These are phyloP conservation scores for Biston betularia DNA, from an alignment of 2,888 invertebrate genomes.

Conservation along the genomic window DNA sequence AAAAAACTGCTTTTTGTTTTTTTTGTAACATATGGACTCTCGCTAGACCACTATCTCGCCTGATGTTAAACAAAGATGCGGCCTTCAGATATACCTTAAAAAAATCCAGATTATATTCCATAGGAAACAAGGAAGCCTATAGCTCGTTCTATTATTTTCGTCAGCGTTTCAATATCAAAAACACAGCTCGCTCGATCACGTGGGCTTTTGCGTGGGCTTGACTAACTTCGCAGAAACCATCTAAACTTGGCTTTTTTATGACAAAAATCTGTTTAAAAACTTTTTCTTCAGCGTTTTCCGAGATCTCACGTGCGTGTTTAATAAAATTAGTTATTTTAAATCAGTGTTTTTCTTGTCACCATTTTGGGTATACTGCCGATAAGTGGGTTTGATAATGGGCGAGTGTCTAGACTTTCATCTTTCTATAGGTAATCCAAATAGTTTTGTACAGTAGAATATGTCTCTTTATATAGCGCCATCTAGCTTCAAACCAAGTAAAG, in stretches of 20 bases:
- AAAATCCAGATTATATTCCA: too few species aligned
- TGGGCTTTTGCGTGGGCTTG: not conserved
- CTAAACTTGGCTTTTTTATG: slow-evolving; percentile 6
- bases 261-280: slow-evolving; percentile 5
- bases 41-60: not conserved
- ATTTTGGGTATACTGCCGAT: too few species aligned
- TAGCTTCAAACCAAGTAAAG: too few species aligned
- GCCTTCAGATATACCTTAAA: too few species aligned
- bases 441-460: not conserved
- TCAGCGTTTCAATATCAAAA: not conserved
- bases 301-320: slow-evolving; percentile 8
- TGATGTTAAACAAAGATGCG: too few species aligned
- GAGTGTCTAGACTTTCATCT: too few species aligned
- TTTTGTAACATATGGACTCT: not conserved
- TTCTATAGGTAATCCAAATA: not conserved
- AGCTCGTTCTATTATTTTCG: too few species aligned
- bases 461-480: too few species aligned
- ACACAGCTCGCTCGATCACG: not conserved
- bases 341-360: not conserved
- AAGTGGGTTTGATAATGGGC: too few species aligned
- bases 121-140: too few species aligned
- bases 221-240: not conserved
- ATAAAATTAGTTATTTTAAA: slow-evolving; percentile 7
- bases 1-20: not conserved
- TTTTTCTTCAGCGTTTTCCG: not conserved